These are phyloP conservation scores for Polymixis flavicincta DNA, from an alignment of 2,888 invertebrate species.

Conservation along the genomic window DNA sequence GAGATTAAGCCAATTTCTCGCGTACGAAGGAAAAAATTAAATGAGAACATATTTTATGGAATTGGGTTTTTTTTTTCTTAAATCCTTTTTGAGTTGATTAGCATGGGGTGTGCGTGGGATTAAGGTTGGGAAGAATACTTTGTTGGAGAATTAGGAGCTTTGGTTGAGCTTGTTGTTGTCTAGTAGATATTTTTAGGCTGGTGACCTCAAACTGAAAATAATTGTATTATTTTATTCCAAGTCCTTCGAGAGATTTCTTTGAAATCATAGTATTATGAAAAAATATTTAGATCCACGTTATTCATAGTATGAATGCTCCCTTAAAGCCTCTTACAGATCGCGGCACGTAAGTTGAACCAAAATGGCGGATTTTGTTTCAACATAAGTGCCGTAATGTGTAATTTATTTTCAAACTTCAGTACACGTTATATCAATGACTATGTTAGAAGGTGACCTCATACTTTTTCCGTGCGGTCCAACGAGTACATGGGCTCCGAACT, in stretches of 20 bases:
- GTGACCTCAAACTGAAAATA: background rate
- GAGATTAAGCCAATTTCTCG: slow-evolving; percentile 64
- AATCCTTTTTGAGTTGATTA: slow-evolving; percentile 50
- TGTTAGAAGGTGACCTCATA: no score
- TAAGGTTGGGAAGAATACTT: background rate
- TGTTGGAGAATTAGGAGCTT: slow-evolving; percentile 13
- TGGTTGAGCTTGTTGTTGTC: background rate
- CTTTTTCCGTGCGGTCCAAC: no score
- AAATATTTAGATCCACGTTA: background rate
- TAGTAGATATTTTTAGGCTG: background rate
- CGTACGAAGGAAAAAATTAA: slow-evolving; percentile 44
- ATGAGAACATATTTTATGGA: slow-evolving; percentile 47
- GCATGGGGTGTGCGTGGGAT: background rate
- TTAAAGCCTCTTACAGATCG: no score
- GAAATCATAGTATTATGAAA: background rate
- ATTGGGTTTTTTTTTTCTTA: slow-evolving; percentile 22
- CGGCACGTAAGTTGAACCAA: no score
- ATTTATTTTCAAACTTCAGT: no score
- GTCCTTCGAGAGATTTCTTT: background rate
- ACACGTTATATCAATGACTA: no score
- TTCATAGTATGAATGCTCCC: no score
- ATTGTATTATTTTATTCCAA: background rate
- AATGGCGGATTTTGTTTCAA: no score
- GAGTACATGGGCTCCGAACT: no score
- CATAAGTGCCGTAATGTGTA: no score